A percentile compares a stretch with the other conserved stretches of the same genome.
Evolutionary conservation across 2,113 vertebrate genomes (phyloP).

Genomic region (Bettongia penicillata): DNA sequence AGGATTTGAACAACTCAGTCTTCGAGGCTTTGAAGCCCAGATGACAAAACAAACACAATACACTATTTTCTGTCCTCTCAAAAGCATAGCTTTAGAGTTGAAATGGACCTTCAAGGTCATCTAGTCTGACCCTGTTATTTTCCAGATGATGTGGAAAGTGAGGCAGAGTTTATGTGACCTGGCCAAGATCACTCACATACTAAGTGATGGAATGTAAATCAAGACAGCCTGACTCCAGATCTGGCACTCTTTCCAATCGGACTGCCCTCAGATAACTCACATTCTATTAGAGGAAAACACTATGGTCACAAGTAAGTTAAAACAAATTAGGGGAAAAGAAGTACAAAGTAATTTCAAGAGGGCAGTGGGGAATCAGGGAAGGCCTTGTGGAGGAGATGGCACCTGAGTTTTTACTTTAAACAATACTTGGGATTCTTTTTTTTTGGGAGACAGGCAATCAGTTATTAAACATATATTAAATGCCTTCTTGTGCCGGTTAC

Average conservation of each 20-base stretch:
- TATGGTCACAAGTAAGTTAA: not conserved
- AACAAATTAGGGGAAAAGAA: not conserved
- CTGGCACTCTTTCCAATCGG: not conserved
- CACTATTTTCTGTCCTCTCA: not conserved
- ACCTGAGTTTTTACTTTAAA: not conserved
- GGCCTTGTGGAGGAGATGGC: not conserved
- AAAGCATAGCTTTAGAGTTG: not conserved
- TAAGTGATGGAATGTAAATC: not conserved
- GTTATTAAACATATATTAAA: not conserved
- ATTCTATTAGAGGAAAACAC: not conserved
- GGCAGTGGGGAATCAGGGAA: not conserved
- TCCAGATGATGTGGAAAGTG: not conserved
- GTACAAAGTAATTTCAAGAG: not conserved
- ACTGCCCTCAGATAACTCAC: not conserved
- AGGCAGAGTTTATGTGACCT: not conserved
- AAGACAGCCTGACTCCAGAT: no score
- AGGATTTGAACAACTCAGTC: not conserved
- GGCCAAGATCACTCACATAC: not conserved
- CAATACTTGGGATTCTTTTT: not conserved
- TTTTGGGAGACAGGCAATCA: not conserved
- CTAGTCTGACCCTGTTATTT: not conserved
- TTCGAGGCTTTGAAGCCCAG: not conserved
- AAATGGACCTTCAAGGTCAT: not conserved
- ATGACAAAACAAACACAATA: not conserved
- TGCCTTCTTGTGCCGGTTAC: not conserved